Conservation (phyloP, 2,888 invertebrate species). For the Drosophila anomalata region DNA sequence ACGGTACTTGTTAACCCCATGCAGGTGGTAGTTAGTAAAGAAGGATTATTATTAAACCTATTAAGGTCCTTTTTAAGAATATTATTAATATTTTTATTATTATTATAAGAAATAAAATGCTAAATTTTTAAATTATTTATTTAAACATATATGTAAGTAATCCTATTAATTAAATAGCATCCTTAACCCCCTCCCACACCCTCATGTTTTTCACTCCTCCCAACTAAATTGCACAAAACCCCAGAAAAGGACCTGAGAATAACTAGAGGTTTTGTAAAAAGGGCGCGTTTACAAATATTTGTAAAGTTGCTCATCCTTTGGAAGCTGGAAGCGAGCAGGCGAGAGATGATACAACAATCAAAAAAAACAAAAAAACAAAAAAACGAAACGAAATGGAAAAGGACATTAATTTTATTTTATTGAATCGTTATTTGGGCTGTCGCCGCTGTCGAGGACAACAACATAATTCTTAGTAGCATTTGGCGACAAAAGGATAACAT, state of each 20-base stretch:
- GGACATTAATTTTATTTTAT: slow-evolving; percentile 46
- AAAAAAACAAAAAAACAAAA: background rate
- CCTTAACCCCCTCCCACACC: background rate
- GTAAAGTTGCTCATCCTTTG: slow-evolving; percentile 59
- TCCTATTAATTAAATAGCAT: background rate
- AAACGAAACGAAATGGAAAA: slow-evolving; percentile 20
- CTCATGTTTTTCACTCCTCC: background rate
- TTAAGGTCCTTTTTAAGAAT: too few species aligned
- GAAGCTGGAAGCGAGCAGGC: slow-evolving; percentile 53
- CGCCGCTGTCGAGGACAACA: slow-evolving; percentile 55
- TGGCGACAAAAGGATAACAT: slow-evolving; percentile 79
- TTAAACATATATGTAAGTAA: too few species aligned
- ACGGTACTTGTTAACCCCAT: too few species aligned
- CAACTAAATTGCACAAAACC: background rate
- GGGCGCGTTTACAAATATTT: slow-evolving; percentile 80
- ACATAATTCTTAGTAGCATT: slow-evolving; percentile 77
- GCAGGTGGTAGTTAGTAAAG: too few species aligned
- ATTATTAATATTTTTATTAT: too few species aligned
- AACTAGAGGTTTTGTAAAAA: slow-evolving; percentile 39
- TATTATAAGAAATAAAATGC: too few species aligned
- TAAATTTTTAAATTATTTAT: too few species aligned
- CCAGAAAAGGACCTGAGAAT: slow-evolving; percentile 12
- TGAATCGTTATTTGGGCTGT: slow-evolving; percentile 31
- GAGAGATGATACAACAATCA: slow-evolving; percentile 1
- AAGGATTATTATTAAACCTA: too few species aligned